Evolutionary conservation across 2,888 invertebrate genomes (phyloP), one percentile per base, ranked within the genome.

Genomic region (Drosophila lutescens): DNA sequence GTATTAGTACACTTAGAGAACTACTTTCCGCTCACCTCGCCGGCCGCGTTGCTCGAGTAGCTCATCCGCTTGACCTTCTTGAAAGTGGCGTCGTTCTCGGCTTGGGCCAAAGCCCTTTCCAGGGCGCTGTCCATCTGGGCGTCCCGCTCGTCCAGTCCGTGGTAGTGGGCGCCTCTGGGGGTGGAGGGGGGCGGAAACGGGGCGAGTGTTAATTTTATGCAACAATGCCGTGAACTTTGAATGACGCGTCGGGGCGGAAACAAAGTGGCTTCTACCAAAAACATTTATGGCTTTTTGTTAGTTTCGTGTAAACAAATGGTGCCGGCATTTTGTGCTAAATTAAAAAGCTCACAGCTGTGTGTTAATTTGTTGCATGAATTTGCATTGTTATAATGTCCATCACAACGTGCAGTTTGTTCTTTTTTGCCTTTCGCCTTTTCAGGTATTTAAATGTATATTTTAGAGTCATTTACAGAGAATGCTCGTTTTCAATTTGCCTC

Each of bases 41-140:
- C 95, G 15, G 94, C 94, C 43, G 93, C 94, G 79, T 95, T 95
- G 76, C 94, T 95, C 43, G 95, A 95, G 85, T 95, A 96, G 87
- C 95, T 95, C 93, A 95, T 94, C 67, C 95, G 93, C 86, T 95
- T 95, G 23, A 96, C 95, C 91, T 95, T 95, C 65, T 94, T 93
- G 80, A 95, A 95, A 0, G 95, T 95, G 41, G 94, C 94, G 82
- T 96, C 95, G 63, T 93, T 93, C 15, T 95, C 92, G 0, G 95
- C 94, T 90, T 95, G 95, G 68, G 94, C 93, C 0, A 96, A 93
- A 0, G 95, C 95, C 43, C 94, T 94, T 80, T 95, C 95, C 51
- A 95, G 86, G 51, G 94, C 95, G 9, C 93, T 93, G 76, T 94
- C 94, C 54, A 95, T 89, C 69, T 93, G 93, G 43, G 93, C 93